Evolutionary conservation across 2,113 vertebrate genomes (phyloP), one percentile per base, ranked within the genome.

Genomic region (Muscicapa adusta): DNA sequence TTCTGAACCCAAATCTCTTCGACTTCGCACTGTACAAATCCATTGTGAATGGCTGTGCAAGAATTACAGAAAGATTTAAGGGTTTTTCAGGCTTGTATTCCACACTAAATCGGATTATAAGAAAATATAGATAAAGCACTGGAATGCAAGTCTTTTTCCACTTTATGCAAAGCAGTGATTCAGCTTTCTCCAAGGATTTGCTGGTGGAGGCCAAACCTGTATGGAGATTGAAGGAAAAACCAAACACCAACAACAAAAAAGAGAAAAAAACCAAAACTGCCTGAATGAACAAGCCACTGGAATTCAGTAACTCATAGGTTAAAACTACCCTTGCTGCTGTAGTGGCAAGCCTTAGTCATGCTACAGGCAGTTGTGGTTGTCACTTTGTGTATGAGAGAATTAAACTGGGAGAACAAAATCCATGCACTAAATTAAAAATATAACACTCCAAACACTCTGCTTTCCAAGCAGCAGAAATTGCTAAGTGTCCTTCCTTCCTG

Each of bases 71-170:
- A 91, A 92, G 88, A 91, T 90, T 89, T 93, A 83, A 66, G 54
- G 43, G 12, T 4, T 91, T 91, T 94, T 68, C 73, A 90, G 91
- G 61, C 67, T 85, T 80, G 81, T 89, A 94, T 83, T 95, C 86
- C 73, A 65, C 91, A 78, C 43, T 83, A 95, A 96, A 94, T 73
- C 9, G 14, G 91, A 93, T 96, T 96, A 95, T 73, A 79, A 53
- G 24, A 83, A 97, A 93, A 96, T 79, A 93, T 26, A 96, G 91
- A 95, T 91, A 60, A 95, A 93, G 65, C 87, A 78, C 45, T 78
- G 65, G 65, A 84, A 94, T 65, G 57, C 36, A 81, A 90, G 75
- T 43, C 60, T 77, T 77, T 71, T 91, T 74, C 45, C 54, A 83
- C 71, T 88, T 91, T 54, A 91, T 94, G 85, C 82, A 96, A 93